Evolutionary conservation across 1,140 invertebrate species (phyloP).

Genomic region (Panagrolaimus sp.): DNA sequence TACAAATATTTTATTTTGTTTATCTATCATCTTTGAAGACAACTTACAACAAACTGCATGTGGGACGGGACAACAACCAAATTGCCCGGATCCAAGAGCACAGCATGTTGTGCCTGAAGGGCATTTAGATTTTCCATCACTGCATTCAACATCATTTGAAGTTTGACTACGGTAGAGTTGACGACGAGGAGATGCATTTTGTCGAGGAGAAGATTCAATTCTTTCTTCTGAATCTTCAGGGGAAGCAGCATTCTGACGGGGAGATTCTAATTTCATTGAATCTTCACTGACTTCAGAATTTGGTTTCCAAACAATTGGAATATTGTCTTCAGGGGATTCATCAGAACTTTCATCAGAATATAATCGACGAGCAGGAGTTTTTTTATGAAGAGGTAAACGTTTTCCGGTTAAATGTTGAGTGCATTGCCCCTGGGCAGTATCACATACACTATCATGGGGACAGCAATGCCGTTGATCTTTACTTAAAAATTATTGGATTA

Average conservation of each 20-base stretch:
- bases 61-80: conserved; percentile 15
- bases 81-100: conserved; percentile 28
- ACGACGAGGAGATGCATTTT: neutral
- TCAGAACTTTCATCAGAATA: neutral
- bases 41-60: conserved; percentile 56
- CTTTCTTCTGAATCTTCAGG: no score
- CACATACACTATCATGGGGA: conserved; percentile 8
- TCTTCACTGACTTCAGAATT: neutral
- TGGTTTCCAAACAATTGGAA: neutral
- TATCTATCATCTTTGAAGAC: no score
- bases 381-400: neutral
- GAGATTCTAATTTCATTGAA: neutral
- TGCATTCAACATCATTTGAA: neutral
- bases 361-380: neutral
- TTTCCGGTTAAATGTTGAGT: neutral
- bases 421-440: neutral
- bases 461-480: conserved; percentile 13
- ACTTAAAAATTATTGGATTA: no score
- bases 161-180: neutral
- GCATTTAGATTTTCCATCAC: conserved; percentile 39
- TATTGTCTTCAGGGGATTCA: neutral
- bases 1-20: no score
- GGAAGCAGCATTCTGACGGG: neutral
- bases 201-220: neutral
- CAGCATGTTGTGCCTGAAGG: conserved; percentile 57